Evolutionary conservation across 2,113 vertebrate genomes (phyloP).

Genomic region (Odocoileus hemionus): DNA sequence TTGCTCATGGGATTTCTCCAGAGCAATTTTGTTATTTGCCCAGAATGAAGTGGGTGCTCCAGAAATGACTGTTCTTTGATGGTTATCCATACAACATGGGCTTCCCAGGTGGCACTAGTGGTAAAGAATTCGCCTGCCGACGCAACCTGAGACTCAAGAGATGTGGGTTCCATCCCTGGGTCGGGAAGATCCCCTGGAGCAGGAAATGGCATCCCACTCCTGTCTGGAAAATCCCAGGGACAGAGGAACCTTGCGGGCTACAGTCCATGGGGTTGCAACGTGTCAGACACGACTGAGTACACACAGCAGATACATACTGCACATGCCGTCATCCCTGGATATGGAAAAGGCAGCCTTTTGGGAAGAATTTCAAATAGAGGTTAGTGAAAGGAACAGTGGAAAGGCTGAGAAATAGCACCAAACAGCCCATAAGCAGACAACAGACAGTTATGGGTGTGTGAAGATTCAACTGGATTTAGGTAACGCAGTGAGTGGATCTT

Average conservation of each 20-base stretch:
- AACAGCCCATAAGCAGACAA: background rate
- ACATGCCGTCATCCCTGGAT: background rate
- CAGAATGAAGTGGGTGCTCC: background rate
- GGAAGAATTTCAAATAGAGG: background rate
- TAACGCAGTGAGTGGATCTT: background rate
- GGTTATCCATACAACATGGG: background rate
- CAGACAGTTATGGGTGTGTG: background rate
- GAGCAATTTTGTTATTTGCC: background rate
- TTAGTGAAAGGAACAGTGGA: background rate
- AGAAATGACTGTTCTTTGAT: background rate
- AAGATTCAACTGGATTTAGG: background rate
- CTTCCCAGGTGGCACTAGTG: background rate
- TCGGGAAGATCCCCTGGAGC: background rate
- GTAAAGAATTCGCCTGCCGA: background rate
- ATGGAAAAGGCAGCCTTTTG: background rate
- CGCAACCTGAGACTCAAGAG: background rate
- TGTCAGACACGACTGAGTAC: background rate
- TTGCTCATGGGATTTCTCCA: background rate
- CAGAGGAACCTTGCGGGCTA: background rate
- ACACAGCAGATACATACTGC: background rate
- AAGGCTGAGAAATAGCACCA: background rate
- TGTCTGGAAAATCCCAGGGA: background rate
- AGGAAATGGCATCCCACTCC: background rate
- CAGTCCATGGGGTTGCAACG: background rate
- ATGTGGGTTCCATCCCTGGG: background rate